Evolutionary conservation across 2,797 vertebrate species (phyloP).

Genomic region (Danio tinwini): DNA sequence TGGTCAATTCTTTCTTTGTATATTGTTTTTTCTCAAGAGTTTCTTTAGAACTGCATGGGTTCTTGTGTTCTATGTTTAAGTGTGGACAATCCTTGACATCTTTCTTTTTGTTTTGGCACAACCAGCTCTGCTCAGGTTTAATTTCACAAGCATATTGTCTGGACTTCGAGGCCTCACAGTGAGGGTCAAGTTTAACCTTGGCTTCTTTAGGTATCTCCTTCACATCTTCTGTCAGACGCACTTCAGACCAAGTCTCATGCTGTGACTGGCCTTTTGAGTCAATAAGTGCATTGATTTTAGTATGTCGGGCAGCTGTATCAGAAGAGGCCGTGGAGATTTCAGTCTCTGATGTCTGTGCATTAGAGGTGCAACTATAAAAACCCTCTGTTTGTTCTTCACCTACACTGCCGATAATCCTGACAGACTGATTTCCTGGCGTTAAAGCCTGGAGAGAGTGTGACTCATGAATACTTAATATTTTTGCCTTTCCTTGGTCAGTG

Average conservation of each 20-base stretch:
- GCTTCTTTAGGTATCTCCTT: slow-evolving; percentile 22
- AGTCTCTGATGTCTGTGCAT: slow-evolving; percentile 73
- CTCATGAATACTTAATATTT: slow-evolving; percentile 92
- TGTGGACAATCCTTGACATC: slow-evolving; percentile 63
- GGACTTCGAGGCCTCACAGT: slow-evolving; percentile 60
- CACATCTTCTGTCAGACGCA: slow-evolving; percentile 25
- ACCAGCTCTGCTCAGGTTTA: slow-evolving; percentile 71
- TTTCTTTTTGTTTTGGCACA: slow-evolving; percentile 73
- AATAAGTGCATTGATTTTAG: slow-evolving; percentile 89
- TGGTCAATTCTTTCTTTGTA: slow-evolving; percentile 78
- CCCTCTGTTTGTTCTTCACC: slow-evolving; percentile 79
- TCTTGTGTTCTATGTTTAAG: slow-evolving; percentile 58
- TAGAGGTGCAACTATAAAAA: slow-evolving; percentile 66
- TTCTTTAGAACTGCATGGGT: slow-evolving; percentile 69
- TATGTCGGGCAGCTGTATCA: slow-evolving; percentile 77
- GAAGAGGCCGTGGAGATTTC: slow-evolving; percentile 77
- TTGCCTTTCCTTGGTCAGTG: slow-evolving; percentile 82
- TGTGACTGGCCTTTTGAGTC: slow-evolving; percentile 76
- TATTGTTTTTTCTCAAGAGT: slow-evolving; percentile 83
- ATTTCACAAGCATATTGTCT: slow-evolving; percentile 36
- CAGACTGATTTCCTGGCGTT: slow-evolving; percentile 84
- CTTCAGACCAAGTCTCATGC: slow-evolving; percentile 65
- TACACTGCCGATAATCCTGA: slow-evolving; percentile 94
- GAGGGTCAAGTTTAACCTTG: slow-evolving; percentile 6
- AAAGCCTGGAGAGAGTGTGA: slow-evolving; percentile 82